phyloP scores from a whole-genome alignment of 2,113 vertebrate species.

The Ahaetulla prasina region DNA sequence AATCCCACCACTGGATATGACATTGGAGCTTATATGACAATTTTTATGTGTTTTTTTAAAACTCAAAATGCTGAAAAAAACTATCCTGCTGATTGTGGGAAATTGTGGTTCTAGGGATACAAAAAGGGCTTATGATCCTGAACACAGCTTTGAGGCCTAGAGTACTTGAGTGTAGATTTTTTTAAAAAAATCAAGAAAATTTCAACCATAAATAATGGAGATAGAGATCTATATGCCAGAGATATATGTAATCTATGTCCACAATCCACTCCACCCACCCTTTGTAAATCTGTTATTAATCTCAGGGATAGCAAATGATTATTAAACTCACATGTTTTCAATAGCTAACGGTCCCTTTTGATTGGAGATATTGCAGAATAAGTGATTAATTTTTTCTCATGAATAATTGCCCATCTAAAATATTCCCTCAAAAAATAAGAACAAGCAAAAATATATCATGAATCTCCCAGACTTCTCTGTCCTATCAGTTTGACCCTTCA shows the following conservation, averaged over 20 bases:
- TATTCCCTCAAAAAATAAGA: neutral
- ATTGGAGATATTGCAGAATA: neutral
- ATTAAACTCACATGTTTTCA: neutral
- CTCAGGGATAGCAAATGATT: neutral
- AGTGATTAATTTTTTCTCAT: neutral
- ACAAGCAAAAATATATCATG: neutral
- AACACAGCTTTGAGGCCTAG: too few species aligned
- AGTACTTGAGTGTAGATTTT: too few species aligned
- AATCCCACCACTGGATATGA: too few species aligned
- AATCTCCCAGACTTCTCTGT: neutral
- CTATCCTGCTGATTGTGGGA: neutral
- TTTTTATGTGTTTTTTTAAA: neutral
- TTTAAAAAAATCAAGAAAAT: too few species aligned
- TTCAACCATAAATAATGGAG: too few species aligned
- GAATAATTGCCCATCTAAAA: neutral
- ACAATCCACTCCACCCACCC: neutral
- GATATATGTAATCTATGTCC: neutral
- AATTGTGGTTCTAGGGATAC: neutral
- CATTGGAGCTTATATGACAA: neutral
- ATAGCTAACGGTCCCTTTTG: neutral
- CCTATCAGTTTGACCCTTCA: neutral
- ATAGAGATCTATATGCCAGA: neutral
- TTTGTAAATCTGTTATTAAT: neutral
- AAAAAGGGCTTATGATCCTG: neutral
- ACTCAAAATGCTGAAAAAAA: neutral